Percentiles rank a stretch among this genome's conserved stretches.
Evolutionary conservation across 2,888 invertebrate genomes (phyloP).

Genomic region (Plemyria rubiginata): DNA sequence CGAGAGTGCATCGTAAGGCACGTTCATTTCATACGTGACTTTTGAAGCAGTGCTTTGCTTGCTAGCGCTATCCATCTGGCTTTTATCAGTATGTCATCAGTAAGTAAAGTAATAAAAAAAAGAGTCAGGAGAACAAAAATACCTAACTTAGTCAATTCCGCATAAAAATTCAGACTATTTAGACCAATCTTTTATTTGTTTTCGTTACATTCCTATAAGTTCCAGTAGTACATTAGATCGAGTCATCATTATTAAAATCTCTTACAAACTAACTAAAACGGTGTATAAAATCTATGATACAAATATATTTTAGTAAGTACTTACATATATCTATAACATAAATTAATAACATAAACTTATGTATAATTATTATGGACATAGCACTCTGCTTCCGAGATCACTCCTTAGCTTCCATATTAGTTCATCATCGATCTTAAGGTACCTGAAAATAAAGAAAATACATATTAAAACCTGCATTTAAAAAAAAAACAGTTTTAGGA

Average conservation of each 20-base stretch:
- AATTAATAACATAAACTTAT: slow-evolving; percentile 16
- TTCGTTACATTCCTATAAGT: not conserved
- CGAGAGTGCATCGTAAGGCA: no score
- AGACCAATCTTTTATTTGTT: no score
- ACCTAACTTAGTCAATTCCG: no score
- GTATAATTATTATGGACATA: slow-evolving; percentile 29
- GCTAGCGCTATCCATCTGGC: no score
- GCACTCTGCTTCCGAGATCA: slow-evolving; percentile 71
- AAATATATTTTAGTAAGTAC: not conserved
- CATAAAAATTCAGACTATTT: no score
- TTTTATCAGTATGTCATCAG: no score
- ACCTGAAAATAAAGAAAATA: slow-evolving; percentile 51
- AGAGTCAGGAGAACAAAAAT: no score
- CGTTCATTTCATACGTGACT: no score
- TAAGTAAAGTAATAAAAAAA: no score
- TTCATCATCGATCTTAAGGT: slow-evolving; percentile 43
- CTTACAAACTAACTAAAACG: slow-evolving; percentile 19
- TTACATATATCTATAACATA: no score
- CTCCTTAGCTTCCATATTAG: slow-evolving; percentile 68
- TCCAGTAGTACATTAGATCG: not conserved
- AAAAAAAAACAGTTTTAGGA: no score
- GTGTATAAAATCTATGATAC: slow-evolving; percentile 13
- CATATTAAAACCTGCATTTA: not conserved
- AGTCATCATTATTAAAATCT: slow-evolving; percentile 6
- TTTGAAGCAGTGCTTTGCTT: no score